A percentile compares a stretch with the other conserved stretches of the same genome.
Evolutionary conservation across 1,140 invertebrate species (phyloP).

Genomic region (Mya arenaria): DNA sequence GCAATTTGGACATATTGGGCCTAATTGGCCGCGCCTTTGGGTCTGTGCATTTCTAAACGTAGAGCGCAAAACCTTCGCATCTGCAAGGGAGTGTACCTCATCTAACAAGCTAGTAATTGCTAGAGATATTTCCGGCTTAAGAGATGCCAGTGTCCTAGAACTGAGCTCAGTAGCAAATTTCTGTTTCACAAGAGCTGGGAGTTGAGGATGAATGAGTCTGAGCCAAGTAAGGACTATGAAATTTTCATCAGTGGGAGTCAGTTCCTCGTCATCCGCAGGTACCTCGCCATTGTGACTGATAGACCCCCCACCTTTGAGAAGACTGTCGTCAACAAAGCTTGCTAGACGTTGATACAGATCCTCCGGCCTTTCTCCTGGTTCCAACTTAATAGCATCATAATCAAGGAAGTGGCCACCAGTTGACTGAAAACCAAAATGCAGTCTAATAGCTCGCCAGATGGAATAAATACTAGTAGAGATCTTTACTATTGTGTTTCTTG

Average conservation of each 20-base stretch:
- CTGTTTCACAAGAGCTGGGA: constrained; percentile 62
- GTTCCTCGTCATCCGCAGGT: constrained; percentile 55
- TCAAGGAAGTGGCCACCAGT: constrained; percentile 55
- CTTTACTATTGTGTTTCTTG: constrained; percentile 39
- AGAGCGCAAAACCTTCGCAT: not conserved
- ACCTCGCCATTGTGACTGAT: constrained; percentile 52
- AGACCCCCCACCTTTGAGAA: constrained; percentile 2
- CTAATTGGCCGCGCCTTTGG: too few relatives aligned
- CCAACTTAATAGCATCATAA: constrained; percentile 46
- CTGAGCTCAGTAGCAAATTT: constrained; percentile 57
- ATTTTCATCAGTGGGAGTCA: constrained; percentile 61
- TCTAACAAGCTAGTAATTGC: constrained; percentile 21
- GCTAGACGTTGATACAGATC: constrained; percentile 50
- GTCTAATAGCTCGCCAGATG: constrained; percentile 58
- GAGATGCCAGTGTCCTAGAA: constrained; percentile 12
- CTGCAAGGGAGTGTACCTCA: not conserved
- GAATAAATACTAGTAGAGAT: constrained; percentile 59
- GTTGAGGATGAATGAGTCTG: constrained; percentile 55
- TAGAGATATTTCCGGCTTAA: constrained; percentile 15
- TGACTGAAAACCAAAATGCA: constrained; percentile 61
- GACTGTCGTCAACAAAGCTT: constrained; percentile 64
- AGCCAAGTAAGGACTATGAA: constrained; percentile 64
- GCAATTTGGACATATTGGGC: constrained; percentile 37
- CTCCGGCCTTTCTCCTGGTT: constrained; percentile 53
- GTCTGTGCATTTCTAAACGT: not conserved